Evolutionary conservation across 2,888 invertebrate genomes (phyloP).

Genomic region (Agonopterix alstromeriana): DNA sequence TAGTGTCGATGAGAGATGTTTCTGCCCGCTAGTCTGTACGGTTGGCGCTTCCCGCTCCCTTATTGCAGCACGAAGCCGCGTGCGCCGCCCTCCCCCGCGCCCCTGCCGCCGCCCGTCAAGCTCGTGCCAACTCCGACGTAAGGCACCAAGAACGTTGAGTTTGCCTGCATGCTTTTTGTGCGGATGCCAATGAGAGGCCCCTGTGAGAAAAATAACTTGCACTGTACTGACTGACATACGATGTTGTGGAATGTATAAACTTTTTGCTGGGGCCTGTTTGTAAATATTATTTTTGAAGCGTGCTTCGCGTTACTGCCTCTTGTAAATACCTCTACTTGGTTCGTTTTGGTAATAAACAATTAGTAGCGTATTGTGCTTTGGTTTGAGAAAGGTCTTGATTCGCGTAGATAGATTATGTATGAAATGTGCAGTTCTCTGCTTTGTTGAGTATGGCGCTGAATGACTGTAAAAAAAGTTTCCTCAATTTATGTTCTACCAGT

Average conservation of each 20-base stretch:
- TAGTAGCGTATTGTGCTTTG: conserved; percentile 20
- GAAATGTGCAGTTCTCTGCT: conserved; percentile 1
- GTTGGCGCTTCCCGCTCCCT: conserved; percentile 97
- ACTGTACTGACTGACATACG: conserved; percentile 11
- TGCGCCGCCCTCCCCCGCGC: conserved; percentile 87
- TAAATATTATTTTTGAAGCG: conserved; percentile 36
- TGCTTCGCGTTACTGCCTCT: conserved; percentile 43
- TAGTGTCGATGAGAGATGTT: conserved; percentile 77
- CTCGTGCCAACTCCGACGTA: conserved; percentile 83
- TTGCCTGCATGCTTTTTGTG: conserved; percentile 71
- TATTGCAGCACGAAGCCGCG: conserved; percentile 94
- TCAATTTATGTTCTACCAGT: background rate
- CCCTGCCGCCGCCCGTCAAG: conserved; percentile 87
- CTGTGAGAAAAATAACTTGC: conserved; percentile 17
- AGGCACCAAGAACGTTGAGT: conserved; percentile 58
- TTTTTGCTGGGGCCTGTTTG: conserved; percentile 44
- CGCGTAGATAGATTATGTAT: conserved; percentile 15
- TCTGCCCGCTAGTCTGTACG: conserved; percentile 89
- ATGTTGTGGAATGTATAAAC: background rate
- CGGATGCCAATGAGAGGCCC: conserved; percentile 47
- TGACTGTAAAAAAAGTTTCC: too few species aligned
- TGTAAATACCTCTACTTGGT: conserved; percentile 31
- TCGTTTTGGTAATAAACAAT: conserved; percentile 8
- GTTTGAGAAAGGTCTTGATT: conserved; percentile 10
- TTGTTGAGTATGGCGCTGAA: background rate